These are phyloP conservation scores for Orthosia cruda DNA, from an alignment of 2,888 invertebrate genomes.

Conservation along the genomic window DNA sequence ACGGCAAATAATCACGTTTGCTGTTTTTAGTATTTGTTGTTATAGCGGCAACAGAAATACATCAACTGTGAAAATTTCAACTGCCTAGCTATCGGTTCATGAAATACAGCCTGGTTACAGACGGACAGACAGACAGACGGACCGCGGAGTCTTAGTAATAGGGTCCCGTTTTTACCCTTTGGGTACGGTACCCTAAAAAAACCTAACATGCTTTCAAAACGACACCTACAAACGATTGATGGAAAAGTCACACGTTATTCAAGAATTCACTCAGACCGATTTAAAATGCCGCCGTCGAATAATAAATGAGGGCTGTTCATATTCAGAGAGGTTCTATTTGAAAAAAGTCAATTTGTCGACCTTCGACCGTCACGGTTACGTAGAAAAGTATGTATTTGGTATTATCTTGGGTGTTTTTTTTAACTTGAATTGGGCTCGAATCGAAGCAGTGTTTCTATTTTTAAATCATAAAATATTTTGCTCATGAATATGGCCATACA, in stretches of 20 bases:
- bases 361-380: slow-evolving; percentile 40
- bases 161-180: too few relatives aligned
- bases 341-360: slow-evolving; percentile 59
- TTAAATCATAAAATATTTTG: too few relatives aligned
- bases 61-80: too few relatives aligned
- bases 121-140: too few relatives aligned
- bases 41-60: too few relatives aligned
- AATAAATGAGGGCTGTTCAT: slow-evolving; percentile 64
- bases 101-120: too few relatives aligned
- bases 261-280: slow-evolving; percentile 52
- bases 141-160: too few relatives aligned
- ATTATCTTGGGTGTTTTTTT: neutral
- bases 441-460: neutral
- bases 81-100: too few relatives aligned
- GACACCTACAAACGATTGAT: slow-evolving; percentile 42
- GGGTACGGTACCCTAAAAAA: neutral
- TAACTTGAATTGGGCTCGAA: neutral
- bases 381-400: slow-evolving; percentile 9
- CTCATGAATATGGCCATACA: too few relatives aligned
- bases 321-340: slow-evolving; percentile 46
- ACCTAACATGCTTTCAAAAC: neutral
- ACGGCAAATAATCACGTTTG: too few relatives aligned
- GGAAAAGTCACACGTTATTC: slow-evolving; percentile 45
- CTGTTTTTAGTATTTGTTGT: too few relatives aligned
- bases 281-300: slow-evolving; percentile 62